phyloP scores from a whole-genome alignment of 2,797 vertebrate species.

The Fratercula arctica region DNA sequence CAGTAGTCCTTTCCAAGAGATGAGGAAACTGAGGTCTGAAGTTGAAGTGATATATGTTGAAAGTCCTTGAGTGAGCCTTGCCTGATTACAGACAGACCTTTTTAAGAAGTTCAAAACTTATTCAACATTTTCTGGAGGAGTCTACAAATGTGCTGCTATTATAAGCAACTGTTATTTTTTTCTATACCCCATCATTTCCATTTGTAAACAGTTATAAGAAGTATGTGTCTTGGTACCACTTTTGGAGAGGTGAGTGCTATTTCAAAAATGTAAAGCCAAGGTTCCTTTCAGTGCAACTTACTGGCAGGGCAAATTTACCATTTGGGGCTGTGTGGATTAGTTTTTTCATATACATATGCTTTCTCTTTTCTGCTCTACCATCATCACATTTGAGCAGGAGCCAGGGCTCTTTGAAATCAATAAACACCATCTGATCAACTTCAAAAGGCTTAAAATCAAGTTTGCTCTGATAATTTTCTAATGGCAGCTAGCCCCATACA shows the following conservation, averaged over 20 bases:
- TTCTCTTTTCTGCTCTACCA: constrained; percentile 8
- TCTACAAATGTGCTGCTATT: neutral
- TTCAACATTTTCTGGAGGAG: neutral
- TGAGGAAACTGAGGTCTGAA: neutral
- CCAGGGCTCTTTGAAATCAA: neutral
- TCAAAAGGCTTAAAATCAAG: constrained; percentile 21
- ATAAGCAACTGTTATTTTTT: neutral
- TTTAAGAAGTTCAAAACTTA: neutral
- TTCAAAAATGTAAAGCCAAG: neutral
- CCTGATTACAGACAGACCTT: neutral
- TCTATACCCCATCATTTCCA: neutral
- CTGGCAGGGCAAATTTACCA: neutral
- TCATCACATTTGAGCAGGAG: neutral
- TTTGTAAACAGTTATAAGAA: constrained; percentile 2
- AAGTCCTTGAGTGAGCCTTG: neutral
- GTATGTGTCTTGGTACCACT: neutral
- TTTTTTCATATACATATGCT: neutral
- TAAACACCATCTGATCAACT: neutral
- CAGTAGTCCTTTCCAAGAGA: neutral
- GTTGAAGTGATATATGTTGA: neutral
- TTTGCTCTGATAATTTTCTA: neutral
- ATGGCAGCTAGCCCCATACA: neutral
- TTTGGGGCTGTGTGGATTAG: neutral
- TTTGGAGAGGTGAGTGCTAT: neutral
- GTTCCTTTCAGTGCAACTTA: neutral